Conservation (phyloP, 1,140 invertebrate genomes). For the Macrobrachium nipponense region DNA sequence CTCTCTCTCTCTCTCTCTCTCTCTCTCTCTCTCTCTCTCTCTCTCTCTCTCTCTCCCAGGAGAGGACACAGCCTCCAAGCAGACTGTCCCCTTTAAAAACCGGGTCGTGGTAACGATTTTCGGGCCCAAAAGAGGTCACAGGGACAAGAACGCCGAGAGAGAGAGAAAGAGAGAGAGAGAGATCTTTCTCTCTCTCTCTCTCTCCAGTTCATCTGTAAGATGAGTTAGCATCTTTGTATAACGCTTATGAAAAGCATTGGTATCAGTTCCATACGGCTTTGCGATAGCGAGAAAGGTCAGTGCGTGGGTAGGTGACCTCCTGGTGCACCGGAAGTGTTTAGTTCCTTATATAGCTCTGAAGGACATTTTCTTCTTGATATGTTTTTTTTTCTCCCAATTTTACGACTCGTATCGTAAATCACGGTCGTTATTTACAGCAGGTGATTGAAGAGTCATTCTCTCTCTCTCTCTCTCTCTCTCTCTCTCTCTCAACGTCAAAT, state of each 20-base stretch:
- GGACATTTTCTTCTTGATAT: too few species aligned
- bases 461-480: too few species aligned
- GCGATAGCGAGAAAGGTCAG: too few species aligned
- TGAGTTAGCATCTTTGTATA: not conserved
- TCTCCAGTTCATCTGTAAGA: not conserved
- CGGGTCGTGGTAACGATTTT: slow-evolving; percentile 15
- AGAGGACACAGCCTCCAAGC: not conserved
- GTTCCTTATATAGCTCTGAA: too few species aligned
- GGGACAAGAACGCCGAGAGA: not conserved
- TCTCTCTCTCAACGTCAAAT: too few species aligned
- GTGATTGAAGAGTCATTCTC: too few species aligned
- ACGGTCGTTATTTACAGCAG: too few species aligned
- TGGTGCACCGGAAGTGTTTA: too few species aligned
- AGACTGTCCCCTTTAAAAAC: slow-evolving; percentile 15
- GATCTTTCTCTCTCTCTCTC: slow-evolving; percentile 15
- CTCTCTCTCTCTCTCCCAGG: slow-evolving; percentile 6
- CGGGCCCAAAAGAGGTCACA: slow-evolving; percentile 4
- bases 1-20: not conserved
- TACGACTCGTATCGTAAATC: too few species aligned
- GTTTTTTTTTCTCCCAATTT: too few species aligned
- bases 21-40: not conserved
- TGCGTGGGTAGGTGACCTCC: too few species aligned
- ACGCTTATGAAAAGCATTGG: not conserved
- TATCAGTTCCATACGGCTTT: too few species aligned
- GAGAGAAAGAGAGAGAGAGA: slow-evolving; percentile 15